These are phyloP conservation scores for Nasonovia ribisnigri DNA, from an alignment of 2,888 invertebrate species.

Conservation along the genomic window DNA sequence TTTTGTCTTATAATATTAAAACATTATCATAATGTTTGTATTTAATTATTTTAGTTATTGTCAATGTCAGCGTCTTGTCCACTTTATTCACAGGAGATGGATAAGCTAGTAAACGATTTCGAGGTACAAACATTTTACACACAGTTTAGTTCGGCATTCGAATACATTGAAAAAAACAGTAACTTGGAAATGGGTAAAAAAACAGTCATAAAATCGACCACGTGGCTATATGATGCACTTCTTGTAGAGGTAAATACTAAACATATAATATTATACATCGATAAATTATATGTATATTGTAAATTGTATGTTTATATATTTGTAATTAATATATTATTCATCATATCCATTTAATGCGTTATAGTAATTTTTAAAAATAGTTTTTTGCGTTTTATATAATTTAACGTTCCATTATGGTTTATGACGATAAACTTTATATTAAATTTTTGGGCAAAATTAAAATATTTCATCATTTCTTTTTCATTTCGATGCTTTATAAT, in stretches of 20 bases:
- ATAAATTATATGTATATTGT: not conserved
- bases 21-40: not conserved
- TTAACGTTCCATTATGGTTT: too few relatives aligned
- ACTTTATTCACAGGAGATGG: not conserved
- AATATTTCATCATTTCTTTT: too few relatives aligned
- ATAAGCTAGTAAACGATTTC: not conserved
- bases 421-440: too few relatives aligned
- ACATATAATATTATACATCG: not conserved
- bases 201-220: not conserved
- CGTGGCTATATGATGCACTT: not conserved
- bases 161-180: not conserved
- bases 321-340: not conserved
- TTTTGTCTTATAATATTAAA: not conserved
- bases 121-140: not conserved
- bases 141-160: not conserved
- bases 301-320: not conserved
- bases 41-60: not conserved
- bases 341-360: not conserved
- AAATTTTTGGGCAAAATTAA: too few relatives aligned
- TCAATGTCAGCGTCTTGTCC: not conserved
- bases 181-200: not conserved
- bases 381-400: not conserved
- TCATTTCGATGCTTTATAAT: too few relatives aligned
- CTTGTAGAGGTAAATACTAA: slow-evolving; percentile 24
- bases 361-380: not conserved